Evolutionary conservation across 2,888 invertebrate genomes (phyloP), one percentile per base, ranked within the genome.

Genomic region (Hyalella azteca): DNA sequence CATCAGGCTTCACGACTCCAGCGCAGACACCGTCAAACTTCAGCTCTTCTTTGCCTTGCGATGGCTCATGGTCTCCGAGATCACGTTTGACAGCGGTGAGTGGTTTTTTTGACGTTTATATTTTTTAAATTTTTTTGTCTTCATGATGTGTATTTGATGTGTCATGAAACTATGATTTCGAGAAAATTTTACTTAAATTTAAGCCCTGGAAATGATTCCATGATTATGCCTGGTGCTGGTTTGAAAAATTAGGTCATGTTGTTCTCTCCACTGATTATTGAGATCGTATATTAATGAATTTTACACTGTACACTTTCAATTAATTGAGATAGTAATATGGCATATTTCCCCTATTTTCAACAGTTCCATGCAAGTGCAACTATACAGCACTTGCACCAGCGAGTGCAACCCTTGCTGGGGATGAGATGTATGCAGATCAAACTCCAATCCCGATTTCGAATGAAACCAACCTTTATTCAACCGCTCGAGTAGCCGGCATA

Each of bases 11-110:
- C 93, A 94, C 87, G 92, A 94, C 87, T 91, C 93, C 75, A 92
- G 95, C 77, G 96, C 94, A 39, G 91, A 91, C 86, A 95, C 92
- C 90, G 93, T 96, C 81, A 93, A 93, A 87, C 89, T 93, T 85
- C 91, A 93, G 86, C 90, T 96, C 78, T 91, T 91, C 85, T 96
- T 95, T 88, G 93, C 94, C 3, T 91, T 93, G 22, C 90, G 92
- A 79, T 96, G 96, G 96, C 92, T 96, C 86, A 92, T 96, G 89
- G 91, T 97, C 87, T 95, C 95, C 88, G 96, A 97, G 89, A 91
- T 96, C 84, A 92, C 93, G 80, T 96, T 96, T 88, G 93, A 93
- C 86, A 95, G 95, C 66, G 80, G 84, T 84, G n/a, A 79, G 84
- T 79, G 2, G 1, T 45, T 11, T 1, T 11, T 45, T 45, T 45